Evolutionary conservation across 2,797 vertebrate genomes (phyloP).

Genomic region (Centroberyx gerrardi): DNA sequence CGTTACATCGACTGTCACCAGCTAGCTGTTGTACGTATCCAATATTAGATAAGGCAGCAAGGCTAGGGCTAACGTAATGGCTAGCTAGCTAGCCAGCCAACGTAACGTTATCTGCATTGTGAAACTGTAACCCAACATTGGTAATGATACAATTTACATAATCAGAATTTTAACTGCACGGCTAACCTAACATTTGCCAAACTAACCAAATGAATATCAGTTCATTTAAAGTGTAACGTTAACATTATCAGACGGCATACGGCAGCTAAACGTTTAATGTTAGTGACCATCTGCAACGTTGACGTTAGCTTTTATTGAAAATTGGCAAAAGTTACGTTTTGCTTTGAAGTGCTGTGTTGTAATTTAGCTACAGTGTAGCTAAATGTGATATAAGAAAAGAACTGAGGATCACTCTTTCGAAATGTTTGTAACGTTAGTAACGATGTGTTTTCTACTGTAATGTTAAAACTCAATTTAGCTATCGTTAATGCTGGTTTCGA

Average conservation of each 20-base stretch:
- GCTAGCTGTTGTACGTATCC: slow-evolving; percentile 31
- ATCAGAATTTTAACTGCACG: not conserved
- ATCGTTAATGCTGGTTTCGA: slow-evolving; percentile 3
- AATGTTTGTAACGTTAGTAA: not conserved
- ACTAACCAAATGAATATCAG: not conserved
- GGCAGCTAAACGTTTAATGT: slow-evolving; percentile 1
- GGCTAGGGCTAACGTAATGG: slow-evolving; percentile 40
- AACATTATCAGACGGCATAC: not conserved
- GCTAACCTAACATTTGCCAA: not conserved
- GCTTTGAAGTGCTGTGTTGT: not conserved
- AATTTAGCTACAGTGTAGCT: not conserved
- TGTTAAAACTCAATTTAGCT: slow-evolving; percentile 7
- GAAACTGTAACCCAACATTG: not conserved
- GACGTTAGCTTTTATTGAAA: slow-evolving; percentile 8
- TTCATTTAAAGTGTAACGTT: not conserved
- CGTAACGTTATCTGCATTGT: not conserved
- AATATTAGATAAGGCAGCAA: slow-evolving; percentile 10
- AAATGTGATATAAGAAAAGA: not conserved
- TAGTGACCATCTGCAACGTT: not conserved
- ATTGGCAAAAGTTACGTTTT: not conserved
- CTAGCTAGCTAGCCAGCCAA: slow-evolving; percentile 13
- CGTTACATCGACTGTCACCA: not conserved
- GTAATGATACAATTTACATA: not conserved
- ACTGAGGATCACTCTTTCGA: rapidly evolving
- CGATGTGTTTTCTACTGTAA: not conserved